These are phyloP conservation scores for Fabriciana adippe DNA, from an alignment of 2,888 invertebrate genomes.

Conservation along the genomic window DNA sequence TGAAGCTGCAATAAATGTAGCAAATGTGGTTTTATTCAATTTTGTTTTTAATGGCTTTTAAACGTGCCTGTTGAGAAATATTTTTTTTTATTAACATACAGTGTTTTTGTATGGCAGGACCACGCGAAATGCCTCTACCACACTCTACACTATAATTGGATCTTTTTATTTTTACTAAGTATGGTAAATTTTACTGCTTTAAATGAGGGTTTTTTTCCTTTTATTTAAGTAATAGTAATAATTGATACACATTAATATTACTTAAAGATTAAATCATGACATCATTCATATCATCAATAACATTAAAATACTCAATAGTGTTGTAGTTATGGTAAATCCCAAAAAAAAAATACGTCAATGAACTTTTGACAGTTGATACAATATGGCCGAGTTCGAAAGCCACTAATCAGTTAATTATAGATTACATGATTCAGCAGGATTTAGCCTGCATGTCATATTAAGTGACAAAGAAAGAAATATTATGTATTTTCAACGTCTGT, in stretches of 20 bases:
- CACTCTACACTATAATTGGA: too few species aligned
- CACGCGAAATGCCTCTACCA: too few species aligned
- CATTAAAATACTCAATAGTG: background rate
- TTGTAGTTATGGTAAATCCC: background rate
- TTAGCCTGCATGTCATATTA: background rate
- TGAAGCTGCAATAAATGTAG: background rate
- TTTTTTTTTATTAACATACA: background rate
- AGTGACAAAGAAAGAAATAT: too few species aligned
- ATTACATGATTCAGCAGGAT: conserved; percentile 16
- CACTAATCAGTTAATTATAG: conserved; percentile 6
- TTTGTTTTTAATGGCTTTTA: too few species aligned
- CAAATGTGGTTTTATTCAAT: background rate
- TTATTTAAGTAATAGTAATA: too few species aligned
- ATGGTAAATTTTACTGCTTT: background rate
- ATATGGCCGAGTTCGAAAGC: background rate
- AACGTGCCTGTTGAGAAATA: too few species aligned
- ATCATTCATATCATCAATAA: background rate
- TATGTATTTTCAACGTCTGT: too few species aligned
- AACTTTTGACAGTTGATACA: conserved; percentile 10
- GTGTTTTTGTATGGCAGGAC: too few species aligned
- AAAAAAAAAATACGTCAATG: background rate
- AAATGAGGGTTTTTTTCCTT: too few species aligned
- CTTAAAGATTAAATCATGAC: too few species aligned
- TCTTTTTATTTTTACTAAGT: background rate
- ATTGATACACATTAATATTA: too few species aligned